A percentile compares a stretch with the other conserved stretches of the same genome.
Conservation (phyloP, 2,113 vertebrate species). For the Rattus rattus region DNA sequence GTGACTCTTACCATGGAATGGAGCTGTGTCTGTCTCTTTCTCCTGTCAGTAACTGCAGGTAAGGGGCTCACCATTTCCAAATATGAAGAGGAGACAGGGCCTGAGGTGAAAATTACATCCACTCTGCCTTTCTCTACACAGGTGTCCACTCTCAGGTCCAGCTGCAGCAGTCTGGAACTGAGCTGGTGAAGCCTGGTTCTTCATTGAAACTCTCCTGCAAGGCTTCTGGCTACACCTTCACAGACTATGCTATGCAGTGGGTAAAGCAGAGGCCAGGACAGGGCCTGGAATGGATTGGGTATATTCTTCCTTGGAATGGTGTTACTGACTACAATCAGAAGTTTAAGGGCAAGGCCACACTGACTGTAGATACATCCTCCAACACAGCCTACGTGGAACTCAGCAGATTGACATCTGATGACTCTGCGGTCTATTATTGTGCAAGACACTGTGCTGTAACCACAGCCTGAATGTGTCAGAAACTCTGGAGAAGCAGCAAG, state of each 20-base stretch:
- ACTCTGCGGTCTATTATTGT: too few species aligned
- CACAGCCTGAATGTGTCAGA: too few species aligned
- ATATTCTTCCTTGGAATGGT: rapidly evolving
- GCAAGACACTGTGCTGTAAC: too few species aligned
- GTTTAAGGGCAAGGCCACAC: background rate
- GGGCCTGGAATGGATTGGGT: background rate
- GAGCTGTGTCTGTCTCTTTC: background rate
- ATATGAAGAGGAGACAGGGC: background rate
- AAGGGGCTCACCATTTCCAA: background rate
- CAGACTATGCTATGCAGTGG: background rate
- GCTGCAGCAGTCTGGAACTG: background rate
- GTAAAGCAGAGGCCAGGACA: background rate
- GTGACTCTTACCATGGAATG: background rate
- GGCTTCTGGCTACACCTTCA: background rate
- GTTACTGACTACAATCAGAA: rapidly evolving
- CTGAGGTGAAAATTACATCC: background rate
- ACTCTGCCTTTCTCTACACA: background rate
- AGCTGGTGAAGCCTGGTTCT: background rate
- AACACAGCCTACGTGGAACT: too few species aligned
- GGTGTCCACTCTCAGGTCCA: background rate
- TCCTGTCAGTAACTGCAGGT: background rate
- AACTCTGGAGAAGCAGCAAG: background rate
- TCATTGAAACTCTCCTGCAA: background rate
- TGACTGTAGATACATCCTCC: too few species aligned
- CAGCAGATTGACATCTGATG: too few species aligned